Evolutionary conservation across 2,888 invertebrate genomes (phyloP), one percentile per base, ranked within the genome.

Genomic region (Julus scandinavius): DNA sequence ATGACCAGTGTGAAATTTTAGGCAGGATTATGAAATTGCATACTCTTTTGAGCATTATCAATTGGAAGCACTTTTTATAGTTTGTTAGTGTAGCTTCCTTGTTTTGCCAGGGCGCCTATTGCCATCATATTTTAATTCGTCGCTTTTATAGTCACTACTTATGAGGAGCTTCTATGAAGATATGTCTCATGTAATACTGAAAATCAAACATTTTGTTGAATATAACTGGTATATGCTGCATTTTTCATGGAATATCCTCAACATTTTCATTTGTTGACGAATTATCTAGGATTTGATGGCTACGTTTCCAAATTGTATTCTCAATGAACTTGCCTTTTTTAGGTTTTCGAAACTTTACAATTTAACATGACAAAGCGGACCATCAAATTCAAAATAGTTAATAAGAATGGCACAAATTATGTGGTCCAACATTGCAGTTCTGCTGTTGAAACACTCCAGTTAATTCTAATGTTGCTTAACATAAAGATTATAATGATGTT

Each of bases 71-170:
- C 63, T 63, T 49, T 63, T 63, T 17, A 63, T 63, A 63, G n/a
- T 7, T n/a, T 63, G n/a, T n/a, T 63, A 63, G n/a, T 63, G 63
- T 63, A 4, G n/a, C 17, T 63, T 17, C 63, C 17, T n/a, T 63
- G n/a, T 63, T 63, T 63, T 63, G n/a, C n/a, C 7, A 63, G n/a
- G 63, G 63, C n/a, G 6, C 2, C 63, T n/a, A 63, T 17, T 17
- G 63, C 63, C 63, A 17, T 63, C 7, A 63, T 13, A n/a, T 63
- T 63, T 63, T 63, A 63, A 17, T n/a, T 63, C n/a, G n/a, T n/a
- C n/a, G 63, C 63, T 63, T 63, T 63, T 63, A 63, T n/a, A 63
- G n/a, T 63, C n/a, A 63, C 63, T 63, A 63, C 63, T 63, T 63
- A 63, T n/a, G n/a, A n/a, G 63, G n/a, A 63, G n/a, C n/a, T 63